Conservation (phyloP, 2,797 vertebrate species). For the Sebastes reedi region DNA sequence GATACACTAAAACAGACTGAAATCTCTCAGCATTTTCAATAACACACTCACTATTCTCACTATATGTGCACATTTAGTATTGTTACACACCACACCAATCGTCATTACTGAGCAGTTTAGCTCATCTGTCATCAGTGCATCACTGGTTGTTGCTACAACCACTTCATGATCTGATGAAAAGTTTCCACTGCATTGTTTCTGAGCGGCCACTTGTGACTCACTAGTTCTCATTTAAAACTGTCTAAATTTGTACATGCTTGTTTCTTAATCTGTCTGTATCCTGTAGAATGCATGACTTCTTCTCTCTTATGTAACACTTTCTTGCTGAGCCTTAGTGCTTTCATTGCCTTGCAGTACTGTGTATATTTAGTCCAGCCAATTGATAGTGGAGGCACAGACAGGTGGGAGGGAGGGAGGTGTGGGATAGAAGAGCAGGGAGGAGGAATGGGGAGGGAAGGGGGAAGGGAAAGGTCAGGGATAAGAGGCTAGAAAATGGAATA, state of each 20-base stretch:
- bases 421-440: neutral
- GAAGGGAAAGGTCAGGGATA: conserved; percentile 75
- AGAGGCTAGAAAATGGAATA: conserved; percentile 63
- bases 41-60: neutral
- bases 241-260: neutral
- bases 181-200: conserved; percentile 6
- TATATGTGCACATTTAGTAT: neutral
- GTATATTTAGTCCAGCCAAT: conserved; percentile 77
- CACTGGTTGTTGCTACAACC: neutral
- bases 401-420: neutral
- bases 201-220: neutral
- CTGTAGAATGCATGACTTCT: neutral
- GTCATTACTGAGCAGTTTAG: neutral
- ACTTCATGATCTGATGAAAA: neutral
- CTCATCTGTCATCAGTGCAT: neutral
- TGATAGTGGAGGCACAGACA: conserved; percentile 41
- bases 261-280: neutral
- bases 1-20: neutral
- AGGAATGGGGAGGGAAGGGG: conserved; percentile 22
- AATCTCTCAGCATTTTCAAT: neutral
- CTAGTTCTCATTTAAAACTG: neutral
- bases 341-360: neutral
- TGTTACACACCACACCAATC: neutral
- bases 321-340: neutral
- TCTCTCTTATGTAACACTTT: neutral